Percentiles rank a stretch among this genome's conserved stretches.
phyloP scores from a whole-genome alignment of 2,797 vertebrate species.

The Etheostoma nigrum region DNA sequence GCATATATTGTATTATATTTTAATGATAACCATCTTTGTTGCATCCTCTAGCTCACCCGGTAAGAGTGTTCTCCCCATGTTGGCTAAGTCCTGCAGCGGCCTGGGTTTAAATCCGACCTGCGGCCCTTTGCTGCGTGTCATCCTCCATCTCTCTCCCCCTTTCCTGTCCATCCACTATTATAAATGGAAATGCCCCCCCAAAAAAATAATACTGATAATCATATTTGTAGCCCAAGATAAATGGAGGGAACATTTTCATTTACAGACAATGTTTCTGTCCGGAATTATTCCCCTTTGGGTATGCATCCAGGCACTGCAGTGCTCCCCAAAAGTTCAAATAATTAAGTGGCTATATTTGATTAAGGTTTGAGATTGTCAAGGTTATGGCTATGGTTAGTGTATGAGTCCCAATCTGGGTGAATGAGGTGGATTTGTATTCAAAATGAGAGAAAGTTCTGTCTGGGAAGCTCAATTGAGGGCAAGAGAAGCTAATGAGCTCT shows the following conservation, averaged over 20 bases:
- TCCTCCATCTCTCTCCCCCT: no score
- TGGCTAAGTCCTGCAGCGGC: no score
- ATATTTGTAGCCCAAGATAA: not conserved
- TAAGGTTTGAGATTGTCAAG: conserved; percentile 26
- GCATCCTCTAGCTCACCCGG: no score
- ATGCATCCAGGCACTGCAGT: not conserved
- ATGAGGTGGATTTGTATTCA: conserved; percentile 64
- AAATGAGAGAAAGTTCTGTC: conserved; percentile 50
- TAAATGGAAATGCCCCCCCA: no score
- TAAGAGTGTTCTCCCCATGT: no score
- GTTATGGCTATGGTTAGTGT: conserved; percentile 22
- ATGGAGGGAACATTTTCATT: conserved; percentile 21
- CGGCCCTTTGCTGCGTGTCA: no score
- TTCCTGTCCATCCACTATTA: no score
- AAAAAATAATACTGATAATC: not conserved
- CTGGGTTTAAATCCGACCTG: no score
- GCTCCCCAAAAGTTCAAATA: conserved; percentile 23
- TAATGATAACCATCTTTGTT: not conserved
- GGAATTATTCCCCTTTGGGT: conserved; percentile 6
- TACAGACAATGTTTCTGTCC: conserved; percentile 12
- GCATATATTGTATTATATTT: not conserved
- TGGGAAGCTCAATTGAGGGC: conserved; percentile 57
- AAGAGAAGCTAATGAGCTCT: conserved; percentile 71
- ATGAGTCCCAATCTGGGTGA: conserved; percentile 32
- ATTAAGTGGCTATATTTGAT: conserved; percentile 51